Conservation (phyloP, 2,888 invertebrate genomes). For the Lymantria dispar region DNA sequence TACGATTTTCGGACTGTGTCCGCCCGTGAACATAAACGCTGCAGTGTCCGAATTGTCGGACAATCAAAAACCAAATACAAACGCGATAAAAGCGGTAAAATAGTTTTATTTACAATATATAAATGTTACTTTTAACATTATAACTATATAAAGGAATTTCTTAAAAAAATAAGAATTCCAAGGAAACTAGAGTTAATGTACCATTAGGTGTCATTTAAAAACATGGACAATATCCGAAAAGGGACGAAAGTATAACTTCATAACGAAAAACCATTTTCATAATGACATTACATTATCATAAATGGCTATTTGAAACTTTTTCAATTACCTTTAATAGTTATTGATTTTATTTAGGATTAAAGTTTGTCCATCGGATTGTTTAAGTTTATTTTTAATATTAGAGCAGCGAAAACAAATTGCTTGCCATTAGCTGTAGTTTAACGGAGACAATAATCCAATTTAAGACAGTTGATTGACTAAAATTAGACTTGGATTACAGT, state of each 20-base stretch:
- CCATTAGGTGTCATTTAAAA: not conserved
- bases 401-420: not conserved
- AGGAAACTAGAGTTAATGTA: no score
- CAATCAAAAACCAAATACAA: no score
- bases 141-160: no score
- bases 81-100: no score
- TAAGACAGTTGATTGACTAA: not conserved
- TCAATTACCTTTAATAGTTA: not conserved
- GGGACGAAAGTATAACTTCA: not conserved
- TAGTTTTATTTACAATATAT: no score
- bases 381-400: not conserved
- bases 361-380: not conserved
- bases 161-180: no score
- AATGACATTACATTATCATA: not conserved
- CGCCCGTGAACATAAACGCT: no score
- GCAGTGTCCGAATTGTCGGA: no score
- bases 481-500: no score
- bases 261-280: not conserved
- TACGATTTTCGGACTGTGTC: no score
- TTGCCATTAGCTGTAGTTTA: not conserved
- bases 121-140: no score
- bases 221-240: not conserved
- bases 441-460: not conserved
- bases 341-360: not conserved
- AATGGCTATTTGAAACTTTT: conserved; percentile 2